Evolutionary conservation across 92 coral and sea anemone species (phyloP), one percentile per base, ranked within the genome.

Genomic region (Ricordea florida): DNA sequence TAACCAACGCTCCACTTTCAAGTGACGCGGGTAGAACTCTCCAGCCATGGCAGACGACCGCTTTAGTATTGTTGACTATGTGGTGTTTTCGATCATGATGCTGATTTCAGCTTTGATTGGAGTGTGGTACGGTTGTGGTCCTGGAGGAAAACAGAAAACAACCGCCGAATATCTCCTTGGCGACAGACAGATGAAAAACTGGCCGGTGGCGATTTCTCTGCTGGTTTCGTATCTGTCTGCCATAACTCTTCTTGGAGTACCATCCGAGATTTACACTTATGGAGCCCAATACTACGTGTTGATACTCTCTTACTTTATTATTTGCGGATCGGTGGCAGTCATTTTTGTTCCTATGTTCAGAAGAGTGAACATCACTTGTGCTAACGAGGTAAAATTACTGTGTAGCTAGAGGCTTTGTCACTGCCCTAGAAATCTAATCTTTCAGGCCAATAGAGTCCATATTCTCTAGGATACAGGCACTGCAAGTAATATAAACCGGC

Each of bases 181-280:
- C 2, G 89, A 90, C 63, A 83, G 97, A 10, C 69, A 79, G 51
- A 90, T 90, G 97, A 68, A 57, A 8, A 57, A 74, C n/a, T 37
- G 83, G 45, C 97, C 97, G 1, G 92, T 90, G 2, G 97, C 97
- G 21, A 78, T 90, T 10, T 90, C 97, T 0, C 76, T 90, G 5
- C 90, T 90, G 1, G 97, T 83, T 64, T 87, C 97, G 5, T 91
- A 87, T 34, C 90, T 91, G 7, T 91, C 97, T 10, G 97, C 97
- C 34, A 91, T 91, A 35, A 91, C 97, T 2, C 87, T 91, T 5
- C 90, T 91, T n/a, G 97, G 97, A 8, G 97, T 91, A 10, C 97
- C 97, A 31, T 87, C 93, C 25, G 93, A 91, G 90, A 87, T 91
- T 29, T 91, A 81, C 84, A 91, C 97, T n/a, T 91, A 91, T 49